Evolutionary conservation across 2,113 vertebrate species (phyloP), one percentile per base, ranked within the genome.

Genomic region (Bettongia penicillata): DNA sequence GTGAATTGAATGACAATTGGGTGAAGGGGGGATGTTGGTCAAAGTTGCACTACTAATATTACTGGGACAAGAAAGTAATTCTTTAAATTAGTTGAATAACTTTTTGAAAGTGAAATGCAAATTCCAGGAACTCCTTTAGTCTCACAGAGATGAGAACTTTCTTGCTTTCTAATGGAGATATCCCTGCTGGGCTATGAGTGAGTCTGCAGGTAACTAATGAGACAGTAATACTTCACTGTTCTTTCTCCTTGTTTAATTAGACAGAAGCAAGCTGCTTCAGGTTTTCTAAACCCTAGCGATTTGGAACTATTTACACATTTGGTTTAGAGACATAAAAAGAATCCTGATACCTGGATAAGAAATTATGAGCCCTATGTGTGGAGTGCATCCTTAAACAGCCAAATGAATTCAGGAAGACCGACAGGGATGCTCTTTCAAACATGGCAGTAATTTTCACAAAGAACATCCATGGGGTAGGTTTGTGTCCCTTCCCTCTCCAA

Each of bases 301-400:
- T 91, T 28, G 0, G 2, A 91, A 91, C 93, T 93, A 93, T 94
- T 93, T 97, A 96, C 52, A 98, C 89, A 93, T 95, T 93, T 97
- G 96, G 97, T 95, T 97, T 97, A 97, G 97, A 98, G 90, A 97
- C 55, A 95, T 92, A 94, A 53, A 97, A 98, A 98, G 96, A 93
- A 90, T 94, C 94, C 95, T 92, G 96, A 95, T 96, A 97, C 97
- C 96, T 97, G 97, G 97, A 96, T 97, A 97, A 98, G 95, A 97
- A 96, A 94, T 93, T 94, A 97, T 0, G 0, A 98, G 96, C 96
- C 96, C 97, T 96, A 28, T 91, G 94, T 96, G 94, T 93, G 52
- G 90, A 96, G 92, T 92, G 96, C 92, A 97, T 97, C 61, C 51
- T 53, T 96, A 95, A 95, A 91, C 37, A 97, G 96, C 48, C 93